Evolutionary conservation across 2,797 vertebrate species (phyloP).

Genomic region (Halcyon leucocephala): DNA sequence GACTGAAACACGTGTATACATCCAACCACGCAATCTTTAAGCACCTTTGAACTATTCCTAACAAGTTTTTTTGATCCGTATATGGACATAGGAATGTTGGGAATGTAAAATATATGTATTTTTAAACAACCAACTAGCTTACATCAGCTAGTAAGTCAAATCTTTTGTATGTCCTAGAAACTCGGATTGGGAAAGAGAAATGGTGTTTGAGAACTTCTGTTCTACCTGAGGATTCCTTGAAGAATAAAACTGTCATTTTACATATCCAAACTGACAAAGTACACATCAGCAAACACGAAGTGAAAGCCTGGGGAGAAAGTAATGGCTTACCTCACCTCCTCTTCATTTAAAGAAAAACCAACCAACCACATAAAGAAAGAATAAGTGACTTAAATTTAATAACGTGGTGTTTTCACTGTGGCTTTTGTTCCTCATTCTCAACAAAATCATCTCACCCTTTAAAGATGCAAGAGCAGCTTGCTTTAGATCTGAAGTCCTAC

Average conservation of each 20-base stretch:
- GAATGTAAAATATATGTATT: neutral
- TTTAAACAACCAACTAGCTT: neutral
- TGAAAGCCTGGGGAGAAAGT: neutral
- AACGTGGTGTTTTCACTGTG: neutral
- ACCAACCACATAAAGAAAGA: neutral
- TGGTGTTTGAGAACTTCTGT: neutral
- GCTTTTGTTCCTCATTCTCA: neutral
- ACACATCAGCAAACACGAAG: neutral
- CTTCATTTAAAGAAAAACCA: neutral
- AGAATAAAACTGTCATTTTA: slow-evolving; percentile 26
- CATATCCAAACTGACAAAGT: neutral
- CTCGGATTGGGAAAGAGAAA: neutral
- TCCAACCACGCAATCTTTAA: slow-evolving; percentile 42
- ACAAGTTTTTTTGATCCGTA: slow-evolving; percentile 4
- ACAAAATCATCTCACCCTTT: neutral
- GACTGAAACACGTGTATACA: slow-evolving; percentile 33
- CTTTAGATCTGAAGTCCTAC: neutral
- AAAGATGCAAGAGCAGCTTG: neutral
- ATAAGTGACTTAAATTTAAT: neutral
- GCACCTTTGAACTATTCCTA: slow-evolving; percentile 38
- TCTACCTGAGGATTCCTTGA: neutral
- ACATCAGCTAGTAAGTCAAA: neutral
- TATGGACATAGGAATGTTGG: neutral
- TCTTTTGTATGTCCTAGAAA: slow-evolving; percentile 17
- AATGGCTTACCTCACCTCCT: neutral